Evolutionary conservation across 2,888 invertebrate genomes (phyloP), one percentile per base, ranked within the genome.

Genomic region (Timema cristinae): DNA sequence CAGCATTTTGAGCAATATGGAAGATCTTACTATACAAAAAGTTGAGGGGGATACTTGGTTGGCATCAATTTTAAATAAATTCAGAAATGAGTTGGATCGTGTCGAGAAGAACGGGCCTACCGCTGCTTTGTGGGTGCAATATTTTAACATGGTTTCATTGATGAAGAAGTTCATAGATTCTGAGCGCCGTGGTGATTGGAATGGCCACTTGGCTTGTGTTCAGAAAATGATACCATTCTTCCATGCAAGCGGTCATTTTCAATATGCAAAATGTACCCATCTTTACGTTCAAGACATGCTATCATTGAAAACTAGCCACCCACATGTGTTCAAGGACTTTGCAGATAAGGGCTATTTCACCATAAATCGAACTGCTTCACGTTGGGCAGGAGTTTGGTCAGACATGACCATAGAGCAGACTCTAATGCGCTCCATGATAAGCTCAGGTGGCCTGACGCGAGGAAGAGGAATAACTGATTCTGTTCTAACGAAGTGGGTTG

Each of bases 341-440:
- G 54, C 54, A 54, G 54, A 54, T 54, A 54, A 54, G 54, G 54
- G 32, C 6, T 59, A 59, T 59, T 59, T 59, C 15, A 59, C 59
- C 59, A 59, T 59, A 11, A 59, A 59, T 59, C 0, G n/a, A 59
- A 59, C 59, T 59, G 59, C 59, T 59, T 59, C 59, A 59, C 15
- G 59, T 59, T 59, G 59, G 8, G 59, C 59, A 59, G 59, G n/a
- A 6, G 59, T 59, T 59, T 59, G n/a, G 4, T 13, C 59, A 59
- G n/a, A 59, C 59, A 59, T 59, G 59, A 13, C 59, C 59, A 11
- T 59, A 59, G 59, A 59, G n/a, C n/a, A 59, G 59, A 59, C 59
- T 59, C n/a, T 11, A 59, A 5, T 59, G 59, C n/a, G 59, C 59
- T 59, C n/a, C n/a, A 9, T 59, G n/a, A 59, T 5, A 59, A 59